These are phyloP conservation scores for Xestia xanthographa DNA, from an alignment of 2,888 invertebrate species.

Conservation along the genomic window DNA sequence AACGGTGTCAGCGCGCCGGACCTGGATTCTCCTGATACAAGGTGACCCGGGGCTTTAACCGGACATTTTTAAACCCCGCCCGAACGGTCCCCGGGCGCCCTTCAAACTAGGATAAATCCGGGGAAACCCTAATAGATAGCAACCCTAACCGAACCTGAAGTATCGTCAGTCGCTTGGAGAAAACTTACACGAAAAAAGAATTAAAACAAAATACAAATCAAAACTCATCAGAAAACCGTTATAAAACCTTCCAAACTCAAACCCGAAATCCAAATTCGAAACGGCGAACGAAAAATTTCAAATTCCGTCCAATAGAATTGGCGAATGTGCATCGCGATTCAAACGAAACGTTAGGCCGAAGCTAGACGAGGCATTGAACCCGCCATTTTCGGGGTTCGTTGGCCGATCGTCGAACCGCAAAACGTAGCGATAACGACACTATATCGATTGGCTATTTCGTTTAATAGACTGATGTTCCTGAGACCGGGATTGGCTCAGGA, in stretches of 20 bases:
- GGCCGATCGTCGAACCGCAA: constrained; percentile 74
- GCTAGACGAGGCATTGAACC: constrained; percentile 74
- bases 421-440: constrained; percentile 67
- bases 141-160: not conserved
- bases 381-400: constrained; percentile 73
- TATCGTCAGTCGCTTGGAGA: not conserved
- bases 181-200: not conserved
- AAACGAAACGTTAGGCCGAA: constrained; percentile 61
- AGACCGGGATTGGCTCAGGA: constrained; percentile 42
- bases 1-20: not conserved
- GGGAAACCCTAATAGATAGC: not conserved
- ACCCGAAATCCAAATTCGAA: constrained; percentile 34
- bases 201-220: not conserved
- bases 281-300: constrained; percentile 44
- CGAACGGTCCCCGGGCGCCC: not conserved
- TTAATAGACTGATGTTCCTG: constrained; percentile 63
- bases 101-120: not conserved
- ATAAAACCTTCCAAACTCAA: constrained; percentile 16
- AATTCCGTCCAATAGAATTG: constrained; percentile 59
- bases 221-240: constrained; percentile 1
- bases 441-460: constrained; percentile 74
- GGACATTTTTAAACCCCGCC: not conserved
- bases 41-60: not conserved
- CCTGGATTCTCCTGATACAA: not conserved
- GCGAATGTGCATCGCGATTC: constrained; percentile 67